phyloP scores from a whole-genome alignment of 1,140 invertebrate genomes.

The Bilobella aurantiaca region DNA sequence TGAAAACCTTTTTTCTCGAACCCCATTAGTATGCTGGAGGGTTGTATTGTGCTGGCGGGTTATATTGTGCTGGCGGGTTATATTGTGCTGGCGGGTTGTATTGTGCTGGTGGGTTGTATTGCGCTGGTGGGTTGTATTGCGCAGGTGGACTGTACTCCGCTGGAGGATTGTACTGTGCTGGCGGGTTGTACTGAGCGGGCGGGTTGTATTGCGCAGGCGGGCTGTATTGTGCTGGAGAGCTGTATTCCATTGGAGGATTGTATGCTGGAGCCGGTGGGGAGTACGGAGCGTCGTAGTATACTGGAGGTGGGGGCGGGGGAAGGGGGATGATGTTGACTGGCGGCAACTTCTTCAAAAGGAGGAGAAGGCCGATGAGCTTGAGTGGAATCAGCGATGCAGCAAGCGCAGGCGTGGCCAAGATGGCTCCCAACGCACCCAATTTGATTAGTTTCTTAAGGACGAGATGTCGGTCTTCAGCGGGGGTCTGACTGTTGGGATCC shows the following conservation, averaged over 20 bases:
- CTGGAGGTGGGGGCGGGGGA: background rate
- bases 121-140: background rate
- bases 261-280: background rate
- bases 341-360: background rate
- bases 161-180: too few species aligned
- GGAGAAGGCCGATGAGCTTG: background rate
- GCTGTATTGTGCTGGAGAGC: background rate
- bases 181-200: background rate
- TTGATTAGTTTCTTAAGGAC: background rate
- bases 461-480: background rate
- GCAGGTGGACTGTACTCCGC: background rate
- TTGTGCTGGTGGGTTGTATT: background rate
- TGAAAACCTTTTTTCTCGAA: background rate
- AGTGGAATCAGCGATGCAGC: background rate
- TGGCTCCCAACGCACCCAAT: background rate
- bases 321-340: background rate
- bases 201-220: background rate
- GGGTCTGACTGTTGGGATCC: background rate
- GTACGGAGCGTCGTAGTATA: constrained; percentile 1
- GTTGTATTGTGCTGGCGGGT: background rate
- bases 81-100: background rate
- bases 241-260: background rate
- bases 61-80: background rate
- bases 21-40: background rate
- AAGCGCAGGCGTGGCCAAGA: background rate